Evolutionary conservation across 2,888 invertebrate species (phyloP), one percentile per base, ranked within the genome.

Genomic region (Cryptophagus acutangulus): DNA sequence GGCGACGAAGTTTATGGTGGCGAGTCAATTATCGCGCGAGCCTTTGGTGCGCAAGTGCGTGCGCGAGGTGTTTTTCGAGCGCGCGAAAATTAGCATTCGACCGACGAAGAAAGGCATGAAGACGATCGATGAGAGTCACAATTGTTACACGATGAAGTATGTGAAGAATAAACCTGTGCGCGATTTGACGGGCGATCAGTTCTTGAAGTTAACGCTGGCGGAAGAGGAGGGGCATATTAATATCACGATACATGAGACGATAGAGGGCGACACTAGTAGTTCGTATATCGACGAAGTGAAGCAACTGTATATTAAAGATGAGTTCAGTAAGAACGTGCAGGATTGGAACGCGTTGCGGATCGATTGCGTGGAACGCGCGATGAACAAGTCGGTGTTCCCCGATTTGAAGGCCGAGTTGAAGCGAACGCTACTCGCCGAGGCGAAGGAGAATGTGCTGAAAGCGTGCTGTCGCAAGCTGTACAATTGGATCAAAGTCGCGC

Each of bases 61-160:
- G 5, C 74, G 96, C 0, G 90, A 91, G 66, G 83, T 86, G 30
- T 87, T 88, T 66, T 85, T 87, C 58, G 94, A 94, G 65, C 75
- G 92, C 8, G 94, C 93, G 2, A 88, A 87, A 49, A 66, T 99
- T 42, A 76, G 76, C 43, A 83, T 89, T 1, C 51, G 68, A 1
- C 94, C 97, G 1, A 97, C 96, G 0, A 87, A 87, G 61, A 85
- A 87, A 51, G 99, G 99, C 1, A 63, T 85, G 24, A 94, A 94
- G 70, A 89, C 92, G 59, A 93, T 99, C 47, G 99, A 99, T 64
- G 97, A 99, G 71, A 83, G 84, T 51, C 95, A 99, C 67, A 77
- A 85, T 0, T 86, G 89, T 54, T 92, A 79, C 62, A 81, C 81
- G 20, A 76, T 91, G 76, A 95, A 94, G 65, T 99, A 94, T 65